Percentiles rank a stretch among this genome's conserved stretches.
Conservation (phyloP, 2,888 invertebrate species). For the Arrhopalites spinosus region DNA sequence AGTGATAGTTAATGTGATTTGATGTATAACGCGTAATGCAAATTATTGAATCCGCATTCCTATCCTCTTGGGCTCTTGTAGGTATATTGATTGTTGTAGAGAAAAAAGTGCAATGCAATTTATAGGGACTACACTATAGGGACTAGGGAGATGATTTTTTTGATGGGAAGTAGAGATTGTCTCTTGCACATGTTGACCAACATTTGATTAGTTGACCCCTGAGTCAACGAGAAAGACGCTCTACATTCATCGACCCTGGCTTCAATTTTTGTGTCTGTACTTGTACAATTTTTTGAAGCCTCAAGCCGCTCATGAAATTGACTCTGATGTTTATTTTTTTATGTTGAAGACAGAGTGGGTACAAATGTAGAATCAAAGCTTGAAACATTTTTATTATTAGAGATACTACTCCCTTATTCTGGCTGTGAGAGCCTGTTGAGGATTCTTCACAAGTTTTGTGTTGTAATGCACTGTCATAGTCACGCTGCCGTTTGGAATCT, state of each 20-base stretch:
- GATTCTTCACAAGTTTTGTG: too few relatives aligned
- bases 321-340: too few relatives aligned
- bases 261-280: background rate
- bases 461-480: too few relatives aligned
- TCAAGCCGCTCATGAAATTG: too few relatives aligned
- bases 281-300: too few relatives aligned
- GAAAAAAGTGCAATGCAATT: background rate
- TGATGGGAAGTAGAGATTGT: background rate
- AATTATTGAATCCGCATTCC: conserved; percentile 23
- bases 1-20: background rate
- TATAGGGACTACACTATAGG: too few relatives aligned
- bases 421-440: too few relatives aligned
- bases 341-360: too few relatives aligned
- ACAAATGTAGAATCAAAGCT: too few relatives aligned
- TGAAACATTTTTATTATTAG: too few relatives aligned
- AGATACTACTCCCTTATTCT: too few relatives aligned
- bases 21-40: background rate
- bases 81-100: background rate
- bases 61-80: background rate
- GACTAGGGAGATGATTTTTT: background rate
- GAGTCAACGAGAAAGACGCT: conserved; percentile 11
- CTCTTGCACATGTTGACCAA: conserved; percentile 30
- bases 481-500: too few relatives aligned
- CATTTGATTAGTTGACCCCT: conserved; percentile 39
- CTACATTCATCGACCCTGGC: background rate